A percentile compares a stretch with the other conserved stretches of the same genome.
These are phyloP conservation scores for Glossosoma conforme DNA, from an alignment of 1,140 invertebrate genomes.

Conservation along the genomic window DNA sequence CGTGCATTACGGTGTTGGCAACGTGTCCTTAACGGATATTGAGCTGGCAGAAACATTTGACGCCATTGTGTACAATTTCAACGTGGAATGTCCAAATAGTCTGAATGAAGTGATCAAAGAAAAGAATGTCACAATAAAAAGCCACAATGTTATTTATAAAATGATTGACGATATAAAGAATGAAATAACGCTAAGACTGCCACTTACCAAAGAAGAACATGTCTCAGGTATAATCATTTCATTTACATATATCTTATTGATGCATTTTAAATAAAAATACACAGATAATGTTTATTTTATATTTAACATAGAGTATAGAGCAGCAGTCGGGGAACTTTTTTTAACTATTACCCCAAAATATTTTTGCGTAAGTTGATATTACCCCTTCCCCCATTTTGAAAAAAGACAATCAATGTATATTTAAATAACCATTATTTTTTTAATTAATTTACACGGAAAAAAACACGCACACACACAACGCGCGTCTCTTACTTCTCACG, in stretches of 20 bases:
- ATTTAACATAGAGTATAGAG: too few species aligned
- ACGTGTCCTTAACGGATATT: constrained; percentile 76
- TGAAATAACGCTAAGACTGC: constrained; percentile 71
- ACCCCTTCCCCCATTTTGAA: too few species aligned
- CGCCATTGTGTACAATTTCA: constrained; percentile 83
- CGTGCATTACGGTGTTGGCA: constrained; percentile 86
- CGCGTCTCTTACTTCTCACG: too few species aligned
- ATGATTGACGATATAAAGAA: constrained; percentile 83
- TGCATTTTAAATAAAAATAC: too few species aligned
- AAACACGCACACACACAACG: too few species aligned
- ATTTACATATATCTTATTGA: constrained; percentile 18
- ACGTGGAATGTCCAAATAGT: constrained; percentile 57
- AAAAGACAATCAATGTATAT: too few species aligned
- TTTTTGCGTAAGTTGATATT: too few species aligned
- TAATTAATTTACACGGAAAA: too few species aligned
- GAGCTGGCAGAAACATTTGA: constrained; percentile 81
- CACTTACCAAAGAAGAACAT: constrained; percentile 68
- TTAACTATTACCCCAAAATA: too few species aligned
- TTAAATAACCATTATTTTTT: too few species aligned
- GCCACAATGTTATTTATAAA: constrained; percentile 86
- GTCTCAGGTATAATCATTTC: constrained; percentile 59
- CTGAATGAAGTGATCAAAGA: constrained; percentile 44
- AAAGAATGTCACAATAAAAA: constrained; percentile 57
- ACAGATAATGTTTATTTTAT: too few species aligned
- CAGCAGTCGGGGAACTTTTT: too few species aligned